Evolutionary conservation across 1,140 invertebrate species (phyloP), one percentile per base, ranked within the genome.

Genomic region (Centruroides sculpturatus): DNA sequence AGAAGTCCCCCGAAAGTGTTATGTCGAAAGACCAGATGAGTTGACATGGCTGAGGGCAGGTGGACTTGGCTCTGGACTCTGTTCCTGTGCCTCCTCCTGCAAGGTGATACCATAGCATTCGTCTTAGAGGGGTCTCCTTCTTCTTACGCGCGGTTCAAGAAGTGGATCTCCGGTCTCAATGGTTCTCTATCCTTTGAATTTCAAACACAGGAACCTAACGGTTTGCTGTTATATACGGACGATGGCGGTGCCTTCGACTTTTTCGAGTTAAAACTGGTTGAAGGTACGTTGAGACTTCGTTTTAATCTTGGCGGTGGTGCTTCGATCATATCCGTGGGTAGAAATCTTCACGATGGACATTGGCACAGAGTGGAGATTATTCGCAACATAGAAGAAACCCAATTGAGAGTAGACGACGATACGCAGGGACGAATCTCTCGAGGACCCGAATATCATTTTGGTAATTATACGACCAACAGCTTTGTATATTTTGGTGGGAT

Each of bases 201-300:
- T 76, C 89, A 89, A 75, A 95, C 91, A 5, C 83, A 87, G 58
- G 85, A 89, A 71, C 86, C 87, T 0, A 91, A 91, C 74, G 90
- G 89, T 7, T 74, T 94, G 60, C 75, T 96, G 13, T 76, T 96
- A 51, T 95, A 95, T 73, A 92, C 90, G 2, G 92, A 95, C 71
- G 92, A 96, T 71, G 91, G 92, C 5, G 89, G 89, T 10, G 88
- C 86, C 13, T 89, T 90, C 69, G 91, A 96, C 73, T 98, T 96
- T 76, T 92, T 97, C 73, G 91, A 95, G 75, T 74, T 97, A 56
- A 96, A 94, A 71, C 77, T 98, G 12, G 87, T 96, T 5, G 89
- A 92, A 70, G 89, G 92, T 34, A 83, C 84, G 1, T 75, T 96
- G n/a, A 77, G 91, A 55, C 73, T 95, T 64, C 78, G 91, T 63